These are phyloP conservation scores for Leptocoma aspasia DNA, from an alignment of 2,113 vertebrate species.

Conservation along the genomic window DNA sequence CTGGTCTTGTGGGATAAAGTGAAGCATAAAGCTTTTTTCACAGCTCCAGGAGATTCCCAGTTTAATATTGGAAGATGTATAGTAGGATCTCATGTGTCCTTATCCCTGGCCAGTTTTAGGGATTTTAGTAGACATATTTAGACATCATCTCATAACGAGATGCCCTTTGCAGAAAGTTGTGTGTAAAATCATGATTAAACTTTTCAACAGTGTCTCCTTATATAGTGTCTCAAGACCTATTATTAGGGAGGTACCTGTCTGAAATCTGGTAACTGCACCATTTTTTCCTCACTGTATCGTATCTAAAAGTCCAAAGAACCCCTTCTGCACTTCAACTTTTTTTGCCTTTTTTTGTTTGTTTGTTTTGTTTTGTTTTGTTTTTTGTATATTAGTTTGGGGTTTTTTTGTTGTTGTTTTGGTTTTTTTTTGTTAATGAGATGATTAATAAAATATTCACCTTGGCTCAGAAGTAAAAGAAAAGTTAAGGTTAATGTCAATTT, in stretches of 20 bases:
- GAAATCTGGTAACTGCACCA: background rate
- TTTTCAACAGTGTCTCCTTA: background rate
- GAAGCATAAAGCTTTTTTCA: background rate
- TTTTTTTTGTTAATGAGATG: background rate
- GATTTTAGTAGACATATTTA: background rate
- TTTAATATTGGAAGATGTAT: background rate
- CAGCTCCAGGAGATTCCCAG: background rate
- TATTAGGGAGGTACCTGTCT: background rate
- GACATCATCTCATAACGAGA: background rate
- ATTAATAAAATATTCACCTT: background rate
- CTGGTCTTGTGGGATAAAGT: constrained; percentile 26
- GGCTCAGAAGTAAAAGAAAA: background rate
- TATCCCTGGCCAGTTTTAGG: background rate
- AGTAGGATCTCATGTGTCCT: background rate
- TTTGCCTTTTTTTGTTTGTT: background rate
- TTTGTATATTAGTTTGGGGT: too few species aligned
- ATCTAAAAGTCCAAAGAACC: background rate
- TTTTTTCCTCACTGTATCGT: background rate
- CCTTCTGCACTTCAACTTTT: background rate
- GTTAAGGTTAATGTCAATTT: background rate
- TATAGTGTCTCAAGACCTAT: background rate
- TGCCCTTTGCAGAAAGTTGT: background rate
- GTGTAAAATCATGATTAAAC: background rate
- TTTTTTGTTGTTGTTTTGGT: background rate
- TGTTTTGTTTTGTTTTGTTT: background rate